Evolutionary conservation across 2,888 invertebrate species (phyloP), one percentile per base, ranked within the genome.

Genomic region (Chorisops tibialis): DNA sequence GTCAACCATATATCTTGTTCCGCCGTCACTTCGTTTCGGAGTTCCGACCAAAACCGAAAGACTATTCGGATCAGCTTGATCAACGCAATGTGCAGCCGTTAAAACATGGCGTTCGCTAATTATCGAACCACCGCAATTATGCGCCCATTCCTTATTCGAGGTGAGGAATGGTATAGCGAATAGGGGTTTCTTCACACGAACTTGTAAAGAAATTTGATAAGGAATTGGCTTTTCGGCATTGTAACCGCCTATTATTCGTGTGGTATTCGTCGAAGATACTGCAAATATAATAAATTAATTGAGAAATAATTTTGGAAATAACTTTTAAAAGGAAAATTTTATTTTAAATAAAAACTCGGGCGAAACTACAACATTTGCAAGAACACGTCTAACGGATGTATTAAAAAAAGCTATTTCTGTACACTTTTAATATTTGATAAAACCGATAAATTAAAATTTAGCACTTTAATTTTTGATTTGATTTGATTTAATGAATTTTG

Each of bases 31-130:
- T 14, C 63, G 59, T 38, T 67, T 66, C 4, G 59, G 56, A 4
- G 65, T 64, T 12, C 69, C 69, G 11, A 64, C 67, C 6, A 68
- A 35, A 14, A 68, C 61, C 2, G 67, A 71, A 1, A 77, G 67
- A 18, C 69, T 18, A 60, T 67, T 68, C 5, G 73, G 70, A 64
- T 75, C 70, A 59, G 73, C 73, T 0, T 73, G 74, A 59, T 73
- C 72, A 18, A 78, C 73, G 49, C 78, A 78, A 64, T 78, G 78
- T 0, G 78, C 78, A 18, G 78, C 78, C 0, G 78, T 78, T 0
- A 78, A 67, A 2, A 77, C 70, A 35, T 74, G 71, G 59, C 71
- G 71, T n/a, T 75, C 70, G 0, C 73, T 67, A 30, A 77, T 69
- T 2, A 77, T 73, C 0, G 76, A 75, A 5, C 78, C 78, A 1